Percentiles rank a stretch among this genome's conserved stretches.
These are phyloP conservation scores for Eilema depressum DNA, from an alignment of 2,888 invertebrate species.

Conservation along the genomic window DNA sequence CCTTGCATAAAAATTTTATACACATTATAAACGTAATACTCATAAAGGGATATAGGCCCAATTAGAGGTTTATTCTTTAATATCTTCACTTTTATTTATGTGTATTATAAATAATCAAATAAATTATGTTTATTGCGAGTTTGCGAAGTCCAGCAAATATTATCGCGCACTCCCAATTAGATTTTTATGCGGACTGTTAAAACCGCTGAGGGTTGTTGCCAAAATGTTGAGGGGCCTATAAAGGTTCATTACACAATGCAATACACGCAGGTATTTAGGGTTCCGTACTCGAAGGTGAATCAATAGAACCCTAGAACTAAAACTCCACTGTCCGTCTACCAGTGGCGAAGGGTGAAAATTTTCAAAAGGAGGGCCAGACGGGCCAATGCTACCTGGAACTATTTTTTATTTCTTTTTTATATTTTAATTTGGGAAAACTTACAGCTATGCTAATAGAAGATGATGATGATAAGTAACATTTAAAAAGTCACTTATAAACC, in stretches of 20 bases:
- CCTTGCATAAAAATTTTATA: constrained; percentile 1
- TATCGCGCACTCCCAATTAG: constrained; percentile 62
- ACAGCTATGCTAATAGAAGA: too few relatives aligned
- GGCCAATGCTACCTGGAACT: too few relatives aligned
- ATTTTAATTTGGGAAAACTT: too few relatives aligned
- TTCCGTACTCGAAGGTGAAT: neutral
- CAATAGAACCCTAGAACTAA: too few relatives aligned
- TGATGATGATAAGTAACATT: too few relatives aligned
- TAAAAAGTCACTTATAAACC: too few relatives aligned
- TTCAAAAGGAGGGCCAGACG: too few relatives aligned
- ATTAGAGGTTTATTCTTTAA: constrained; percentile 40
- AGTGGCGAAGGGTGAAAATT: too few relatives aligned
- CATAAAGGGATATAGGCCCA: constrained; percentile 29
- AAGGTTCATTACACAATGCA: neutral
- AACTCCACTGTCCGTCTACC: too few relatives aligned
- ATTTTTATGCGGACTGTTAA: constrained; percentile 61
- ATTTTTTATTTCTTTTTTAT: too few relatives aligned
- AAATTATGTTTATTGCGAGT: constrained; percentile 61
- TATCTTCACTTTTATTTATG: constrained; percentile 42
- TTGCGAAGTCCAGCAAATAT: constrained; percentile 56
- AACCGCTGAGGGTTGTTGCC: constrained; percentile 18
- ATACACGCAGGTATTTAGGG: neutral
- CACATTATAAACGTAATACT: constrained; percentile 7
- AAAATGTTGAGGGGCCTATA: constrained; percentile 21
- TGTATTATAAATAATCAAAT: constrained; percentile 48